Evolutionary conservation across 2,888 invertebrate genomes (phyloP), one percentile per base, ranked within the genome.

Genomic region (Endotricha flammealis): DNA sequence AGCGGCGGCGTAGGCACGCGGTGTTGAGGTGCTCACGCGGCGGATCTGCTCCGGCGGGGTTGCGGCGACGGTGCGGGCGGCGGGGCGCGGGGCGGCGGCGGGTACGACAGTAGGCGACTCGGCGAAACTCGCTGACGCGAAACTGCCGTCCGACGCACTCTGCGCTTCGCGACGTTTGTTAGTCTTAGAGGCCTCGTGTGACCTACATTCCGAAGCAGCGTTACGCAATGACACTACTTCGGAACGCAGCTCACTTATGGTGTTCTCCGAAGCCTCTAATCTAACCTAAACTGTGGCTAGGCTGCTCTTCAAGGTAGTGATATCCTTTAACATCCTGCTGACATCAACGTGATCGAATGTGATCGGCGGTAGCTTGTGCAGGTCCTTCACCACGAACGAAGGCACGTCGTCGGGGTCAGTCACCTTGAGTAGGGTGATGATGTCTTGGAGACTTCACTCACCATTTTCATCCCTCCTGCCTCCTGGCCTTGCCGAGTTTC

Each of bases 101-200:
- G n/a, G n/a, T n/a, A n/a, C n/a, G n/a, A n/a, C n/a, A n/a, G n/a
- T n/a, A n/a, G n/a, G n/a, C n/a, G n/a, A n/a, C n/a, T n/a, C n/a
- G n/a, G n/a, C n/a, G n/a, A n/a, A n/a, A n/a, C n/a, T n/a, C n/a
- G n/a, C n/a, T n/a, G n/a, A n/a, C n/a, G n/a, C n/a, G n/a, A n/a
- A n/a, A n/a, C n/a, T n/a, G n/a, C n/a, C n/a, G n/a, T n/a, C n/a
- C n/a, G n/a, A n/a, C n/a, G n/a, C n/a, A n/a, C n/a, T n/a, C n/a
- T n/a, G n/a, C n/a, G n/a, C n/a, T n/a, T n/a, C n/a, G n/a, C n/a
- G n/a, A n/a, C n/a, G n/a, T n/a, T n/a, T 38, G 33, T 46, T 39
- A 39, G 43, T 53, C 53, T 51, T 55, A 46, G 47, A 41, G 44
- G 39, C 42, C 9, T 12, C 14, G 6, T 9, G 16, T 29, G 30